These are phyloP conservation scores for Holacanthus passer DNA, from an alignment of 2,113 vertebrate species.

Conservation along the genomic window DNA sequence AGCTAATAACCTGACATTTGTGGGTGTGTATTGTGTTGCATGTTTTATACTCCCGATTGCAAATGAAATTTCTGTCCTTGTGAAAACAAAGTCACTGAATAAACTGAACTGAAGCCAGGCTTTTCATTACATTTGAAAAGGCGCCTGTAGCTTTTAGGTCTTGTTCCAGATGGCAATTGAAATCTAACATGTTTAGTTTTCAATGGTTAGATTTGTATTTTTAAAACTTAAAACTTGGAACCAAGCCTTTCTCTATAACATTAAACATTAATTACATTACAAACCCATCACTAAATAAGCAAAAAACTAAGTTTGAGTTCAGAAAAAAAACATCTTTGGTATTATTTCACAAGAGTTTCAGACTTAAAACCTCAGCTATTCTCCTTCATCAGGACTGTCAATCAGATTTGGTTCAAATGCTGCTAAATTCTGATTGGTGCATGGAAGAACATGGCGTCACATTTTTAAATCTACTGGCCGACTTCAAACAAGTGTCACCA, in stretches of 20 bases:
- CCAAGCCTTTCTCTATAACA: neutral
- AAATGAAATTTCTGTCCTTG: neutral
- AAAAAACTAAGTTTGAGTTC: neutral
- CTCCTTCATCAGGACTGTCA: neutral
- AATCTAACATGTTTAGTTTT: neutral
- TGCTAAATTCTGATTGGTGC: neutral
- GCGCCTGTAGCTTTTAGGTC: neutral
- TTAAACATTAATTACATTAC: too few relatives aligned
- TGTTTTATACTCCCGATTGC: neutral
- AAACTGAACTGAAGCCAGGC: neutral
- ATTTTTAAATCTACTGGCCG: neutral
- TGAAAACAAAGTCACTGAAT: neutral
- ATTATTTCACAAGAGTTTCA: neutral
- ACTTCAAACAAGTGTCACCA: neutral
- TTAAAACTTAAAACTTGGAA: neutral
- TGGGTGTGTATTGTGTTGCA: neutral
- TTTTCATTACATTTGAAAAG: constrained; percentile 4
- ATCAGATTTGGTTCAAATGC: neutral
- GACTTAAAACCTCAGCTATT: neutral
- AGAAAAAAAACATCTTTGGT: neutral
- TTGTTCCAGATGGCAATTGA: neutral
- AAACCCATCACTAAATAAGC: too few relatives aligned
- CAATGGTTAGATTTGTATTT: neutral
- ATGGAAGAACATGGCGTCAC: neutral
- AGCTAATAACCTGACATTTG: neutral